Evolutionary conservation across 2,888 invertebrate genomes (phyloP).

Genomic region (Kryphioiulus occultus): DNA sequence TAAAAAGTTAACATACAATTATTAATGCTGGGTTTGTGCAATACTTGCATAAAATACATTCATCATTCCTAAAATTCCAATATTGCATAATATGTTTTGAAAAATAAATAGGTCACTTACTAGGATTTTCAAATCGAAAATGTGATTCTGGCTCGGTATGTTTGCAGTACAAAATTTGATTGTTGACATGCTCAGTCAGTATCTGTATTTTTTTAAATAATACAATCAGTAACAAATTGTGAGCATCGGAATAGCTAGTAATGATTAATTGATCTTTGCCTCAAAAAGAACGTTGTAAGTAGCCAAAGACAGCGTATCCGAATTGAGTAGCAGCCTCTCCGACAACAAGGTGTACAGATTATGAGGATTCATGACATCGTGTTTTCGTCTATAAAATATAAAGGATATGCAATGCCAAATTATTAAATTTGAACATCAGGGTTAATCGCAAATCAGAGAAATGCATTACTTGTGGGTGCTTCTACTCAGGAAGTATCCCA

Average conservation of each 20-base stretch:
- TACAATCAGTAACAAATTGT: neutral
- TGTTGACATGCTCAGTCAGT: conserved; percentile 95
- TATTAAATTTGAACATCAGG: neutral
- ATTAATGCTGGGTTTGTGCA: no score
- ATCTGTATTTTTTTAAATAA: conserved; percentile 67
- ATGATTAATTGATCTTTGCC: conserved; percentile 61
- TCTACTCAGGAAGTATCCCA: conserved; percentile 96
- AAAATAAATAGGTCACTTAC: conserved; percentile 68
- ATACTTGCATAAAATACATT: no score
- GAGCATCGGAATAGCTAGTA: neutral
- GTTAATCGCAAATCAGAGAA: neutral
- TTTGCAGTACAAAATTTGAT: conserved; percentile 90
- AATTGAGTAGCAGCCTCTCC: conserved; percentile 86
- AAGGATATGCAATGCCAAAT: conserved; percentile 29
- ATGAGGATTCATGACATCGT: conserved; percentile 98
- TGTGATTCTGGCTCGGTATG: conserved; percentile 96
- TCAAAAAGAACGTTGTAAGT: conserved; percentile 99
- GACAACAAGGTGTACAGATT: conserved; percentile 97
- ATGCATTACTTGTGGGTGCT: conserved; percentile 91
- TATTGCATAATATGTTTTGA: neutral
- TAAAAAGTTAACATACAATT: no score
- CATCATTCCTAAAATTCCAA: no score
- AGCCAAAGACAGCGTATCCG: conserved; percentile 87
- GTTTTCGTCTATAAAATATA: conserved; percentile 80
- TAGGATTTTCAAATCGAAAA: conserved; percentile 94